Evolutionary conservation across 2,113 vertebrate species (phyloP).

Genomic region (Crypturellus undulatus): DNA sequence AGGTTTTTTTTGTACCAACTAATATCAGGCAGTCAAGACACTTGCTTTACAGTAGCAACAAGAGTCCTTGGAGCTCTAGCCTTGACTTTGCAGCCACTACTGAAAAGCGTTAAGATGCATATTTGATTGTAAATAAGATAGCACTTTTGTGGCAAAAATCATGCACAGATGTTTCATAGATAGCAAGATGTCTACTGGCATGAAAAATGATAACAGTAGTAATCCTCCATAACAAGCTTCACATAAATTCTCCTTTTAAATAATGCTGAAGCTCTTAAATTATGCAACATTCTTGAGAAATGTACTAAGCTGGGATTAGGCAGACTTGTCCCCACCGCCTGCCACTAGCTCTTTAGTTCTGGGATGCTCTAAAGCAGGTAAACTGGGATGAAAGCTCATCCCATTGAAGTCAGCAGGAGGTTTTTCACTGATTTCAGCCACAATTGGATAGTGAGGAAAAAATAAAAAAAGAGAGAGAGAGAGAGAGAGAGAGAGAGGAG

Average conservation of each 20-base stretch:
- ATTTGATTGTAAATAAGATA: not conserved
- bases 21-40: not conserved
- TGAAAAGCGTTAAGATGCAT: not conserved
- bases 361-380: not conserved
- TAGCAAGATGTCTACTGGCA: not conserved
- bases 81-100: not conserved
- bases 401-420: accelerated
- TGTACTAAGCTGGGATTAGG: not conserved
- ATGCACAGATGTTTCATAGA: not conserved
- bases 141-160: not conserved
- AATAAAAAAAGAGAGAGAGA: not conserved
- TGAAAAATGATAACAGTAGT: not conserved
- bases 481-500: not conserved
- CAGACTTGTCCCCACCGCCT: not conserved
- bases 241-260: not conserved
- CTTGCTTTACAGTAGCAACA: not conserved
- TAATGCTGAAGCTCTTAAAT: not conserved
- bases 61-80: not conserved
- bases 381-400: not conserved
- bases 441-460: not conserved
- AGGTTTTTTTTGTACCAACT: not conserved
- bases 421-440: not conserved
- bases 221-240: not conserved
- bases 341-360: not conserved
- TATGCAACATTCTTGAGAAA: not conserved